Conservation (phyloP, 2,113 vertebrate genomes). For the Pycnonotus jocosus region DNA sequence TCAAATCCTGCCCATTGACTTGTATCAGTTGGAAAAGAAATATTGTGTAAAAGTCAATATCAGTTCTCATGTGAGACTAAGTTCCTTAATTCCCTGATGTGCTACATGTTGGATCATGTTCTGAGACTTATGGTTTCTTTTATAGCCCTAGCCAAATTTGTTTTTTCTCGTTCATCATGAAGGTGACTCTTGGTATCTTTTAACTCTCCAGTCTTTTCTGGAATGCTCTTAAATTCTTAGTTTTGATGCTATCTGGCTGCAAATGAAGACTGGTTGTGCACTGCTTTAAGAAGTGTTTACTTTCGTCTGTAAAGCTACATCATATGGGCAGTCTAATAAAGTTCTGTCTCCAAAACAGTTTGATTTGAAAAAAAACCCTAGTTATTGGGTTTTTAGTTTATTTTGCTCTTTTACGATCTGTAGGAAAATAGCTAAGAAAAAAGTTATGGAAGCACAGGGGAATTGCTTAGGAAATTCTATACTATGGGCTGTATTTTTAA, state of each 20-base stretch:
- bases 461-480: background rate
- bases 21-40: background rate
- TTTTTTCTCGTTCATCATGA: background rate
- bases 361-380: background rate
- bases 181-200: background rate
- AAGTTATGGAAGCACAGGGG: background rate
- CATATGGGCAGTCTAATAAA: background rate
- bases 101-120: background rate
- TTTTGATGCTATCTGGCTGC: background rate
- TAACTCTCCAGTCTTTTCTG: background rate
- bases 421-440: background rate
- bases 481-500: fast-evolving
- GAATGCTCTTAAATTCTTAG: background rate
- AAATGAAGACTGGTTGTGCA: background rate
- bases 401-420: background rate
- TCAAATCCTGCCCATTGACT: background rate
- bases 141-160: background rate
- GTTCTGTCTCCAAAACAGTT: background rate
- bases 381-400: background rate
- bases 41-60: background rate
- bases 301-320: background rate
- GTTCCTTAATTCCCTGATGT: background rate
- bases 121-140: background rate
- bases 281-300: background rate
- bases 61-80: background rate